Conservation (phyloP, 1,140 invertebrate species). For the Aphis craccivora region DNA sequence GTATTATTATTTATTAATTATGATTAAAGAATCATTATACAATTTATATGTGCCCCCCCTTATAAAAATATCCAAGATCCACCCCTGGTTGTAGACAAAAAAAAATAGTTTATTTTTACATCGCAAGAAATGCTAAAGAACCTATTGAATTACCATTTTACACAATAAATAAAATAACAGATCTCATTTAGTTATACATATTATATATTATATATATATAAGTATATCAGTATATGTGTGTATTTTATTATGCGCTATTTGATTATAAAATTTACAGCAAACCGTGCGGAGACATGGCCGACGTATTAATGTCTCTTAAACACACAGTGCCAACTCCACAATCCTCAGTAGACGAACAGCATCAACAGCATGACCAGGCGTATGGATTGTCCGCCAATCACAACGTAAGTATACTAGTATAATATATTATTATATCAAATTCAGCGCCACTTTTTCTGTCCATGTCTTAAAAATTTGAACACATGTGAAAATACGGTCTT, state of each 20-base stretch:
- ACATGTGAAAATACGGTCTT: too few species aligned
- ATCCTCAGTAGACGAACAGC: conserved; percentile 31
- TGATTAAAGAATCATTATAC: too few species aligned
- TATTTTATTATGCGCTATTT: background rate
- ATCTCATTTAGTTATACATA: background rate
- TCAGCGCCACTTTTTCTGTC: too few species aligned
- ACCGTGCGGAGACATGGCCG: conserved; percentile 70
- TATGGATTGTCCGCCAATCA: conserved; percentile 26
- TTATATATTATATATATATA: background rate
- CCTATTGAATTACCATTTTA: background rate
- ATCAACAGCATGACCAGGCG: conserved; percentile 27
- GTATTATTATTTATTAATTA: too few species aligned
- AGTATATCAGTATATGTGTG: background rate
- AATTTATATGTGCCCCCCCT: too few species aligned
- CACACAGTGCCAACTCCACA: conserved; percentile 84
- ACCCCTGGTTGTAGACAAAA: too few species aligned
- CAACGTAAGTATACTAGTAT: conserved; percentile 19
- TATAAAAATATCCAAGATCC: too few species aligned
- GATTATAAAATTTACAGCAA: conserved; percentile 61
- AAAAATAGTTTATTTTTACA: too few species aligned
- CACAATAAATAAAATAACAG: too few species aligned
- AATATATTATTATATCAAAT: background rate
- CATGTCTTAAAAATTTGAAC: too few species aligned
- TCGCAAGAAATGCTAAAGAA: background rate
- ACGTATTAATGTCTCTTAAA: conserved; percentile 84